Conservation (phyloP, 2,113 vertebrate species). For the Cichladusa arquata region DNA sequence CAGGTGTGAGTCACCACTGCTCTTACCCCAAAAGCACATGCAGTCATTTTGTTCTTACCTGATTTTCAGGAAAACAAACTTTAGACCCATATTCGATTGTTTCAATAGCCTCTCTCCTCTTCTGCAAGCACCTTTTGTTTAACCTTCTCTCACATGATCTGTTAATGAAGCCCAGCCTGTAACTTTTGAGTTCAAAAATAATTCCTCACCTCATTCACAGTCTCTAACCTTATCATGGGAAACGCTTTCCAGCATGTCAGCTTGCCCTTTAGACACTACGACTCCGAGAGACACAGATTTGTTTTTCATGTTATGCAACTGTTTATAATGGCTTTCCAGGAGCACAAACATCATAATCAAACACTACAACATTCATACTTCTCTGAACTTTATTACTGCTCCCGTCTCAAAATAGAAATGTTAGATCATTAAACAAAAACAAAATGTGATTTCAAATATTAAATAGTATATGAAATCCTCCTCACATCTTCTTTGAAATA, state of each 20-base stretch:
- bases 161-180: conserved; percentile 34
- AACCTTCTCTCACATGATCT: conserved; percentile 47
- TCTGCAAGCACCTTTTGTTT: conserved; percentile 40
- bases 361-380: not conserved
- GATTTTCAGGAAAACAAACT: conserved; percentile 21
- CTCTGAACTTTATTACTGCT: not conserved
- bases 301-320: not conserved
- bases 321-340: not conserved
- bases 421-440: not conserved
- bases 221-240: conserved; percentile 20
- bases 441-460: not conserved
- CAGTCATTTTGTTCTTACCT: not conserved
- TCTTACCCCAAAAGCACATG: not conserved
- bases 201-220: not conserved
- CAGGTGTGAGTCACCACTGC: not conserved
- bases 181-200: conserved; percentile 55
- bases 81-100: not conserved
- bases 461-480: not conserved
- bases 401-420: not conserved
- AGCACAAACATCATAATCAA: not conserved
- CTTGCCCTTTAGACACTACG: conserved; percentile 36
- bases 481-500: not conserved
- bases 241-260: conserved; percentile 41
- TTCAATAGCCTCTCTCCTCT: not conserved
- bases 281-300: not conserved